Conservation (phyloP, 2,113 vertebrate species). For the Hippocampus barbouri region DNA sequence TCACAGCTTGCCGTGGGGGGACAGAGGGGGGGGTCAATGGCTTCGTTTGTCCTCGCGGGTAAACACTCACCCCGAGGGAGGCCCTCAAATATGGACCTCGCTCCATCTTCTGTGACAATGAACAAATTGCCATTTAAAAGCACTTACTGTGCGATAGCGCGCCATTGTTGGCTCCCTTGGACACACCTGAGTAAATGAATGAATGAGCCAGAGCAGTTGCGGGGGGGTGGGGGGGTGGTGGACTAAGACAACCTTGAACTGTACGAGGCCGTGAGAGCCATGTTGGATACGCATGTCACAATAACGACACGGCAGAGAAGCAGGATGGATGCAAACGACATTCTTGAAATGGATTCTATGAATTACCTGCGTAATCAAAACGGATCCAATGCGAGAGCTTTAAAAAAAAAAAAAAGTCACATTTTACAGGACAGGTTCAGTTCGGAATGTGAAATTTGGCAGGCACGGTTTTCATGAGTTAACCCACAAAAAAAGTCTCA, state of each 20-base stretch:
- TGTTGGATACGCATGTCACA: constrained; percentile 4
- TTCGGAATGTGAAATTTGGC: background rate
- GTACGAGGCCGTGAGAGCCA: constrained; percentile 33
- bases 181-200: constrained; percentile 67
- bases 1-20: constrained; percentile 56
- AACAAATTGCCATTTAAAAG: constrained; percentile 69
- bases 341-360: constrained; percentile 23
- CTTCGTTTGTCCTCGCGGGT: constrained; percentile 71
- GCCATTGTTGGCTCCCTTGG: constrained; percentile 51
- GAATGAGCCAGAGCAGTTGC: constrained; percentile 20
- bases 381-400: background rate
- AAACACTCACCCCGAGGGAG: constrained; percentile 66
- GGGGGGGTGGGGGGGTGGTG: background rate
- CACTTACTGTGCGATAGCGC: constrained; percentile 63
- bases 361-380: background rate
- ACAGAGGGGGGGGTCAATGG: constrained; percentile 57
- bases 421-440: too few relatives aligned
- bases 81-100: constrained; percentile 70
- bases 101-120: constrained; percentile 72
- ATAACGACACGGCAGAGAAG: background rate
- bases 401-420: too few relatives aligned
- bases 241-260: constrained; percentile 47
- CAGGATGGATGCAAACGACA: background rate
- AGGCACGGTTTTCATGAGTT: background rate
- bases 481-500: background rate